Base-by-base conservation (phyloP, 2,797 vertebrate species). In the Tenualosa thibaudeaui region DNA sequence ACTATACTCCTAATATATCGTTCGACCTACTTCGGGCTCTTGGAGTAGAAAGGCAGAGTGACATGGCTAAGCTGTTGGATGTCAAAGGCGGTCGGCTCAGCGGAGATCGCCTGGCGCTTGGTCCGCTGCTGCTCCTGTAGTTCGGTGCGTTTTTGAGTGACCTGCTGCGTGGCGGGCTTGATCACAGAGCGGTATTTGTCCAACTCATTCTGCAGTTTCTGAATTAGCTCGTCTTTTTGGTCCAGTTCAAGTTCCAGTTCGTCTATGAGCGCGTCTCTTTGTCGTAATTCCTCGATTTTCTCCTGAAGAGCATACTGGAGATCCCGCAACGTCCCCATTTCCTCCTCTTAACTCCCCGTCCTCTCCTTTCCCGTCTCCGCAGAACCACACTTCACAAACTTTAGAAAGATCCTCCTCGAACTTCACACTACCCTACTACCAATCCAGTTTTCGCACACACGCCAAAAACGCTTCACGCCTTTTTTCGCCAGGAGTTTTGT, bases 171-270 rank as follows among this genome's bases (percentile, higher is more conserved):
- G 91, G 97, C 97, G 0, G 97, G 97, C 83, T 94, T 95, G 92
- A 98, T 97, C 81, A 99, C 97, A 0, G 97, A 98, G 85, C 98
- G 97, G 92, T 99, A 99, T 95, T 98, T 98, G 93, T 99, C 98
- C 94, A 99, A 95, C 91, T 99, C 97, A 82, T 97, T 99, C 92
- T 98, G 98, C 84, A 99, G 96, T 90, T 96, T 96, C 94, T 99
- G 98, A 93, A 99, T 99, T 92, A 99, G 94, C 92, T 99, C 98
- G 84, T 99, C 98, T 90, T 99, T 99, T 94, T 98, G 98, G 87
- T 99, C 98, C 89, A 99, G 94, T 93, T 99, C 98, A 88, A 99
- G 94, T 92, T 99, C 98, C 93, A 99, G 96, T 93, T 99, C 98
- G 82, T 99, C 98, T 71, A 99, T 99, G 88, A 99, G 96, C 8